Conservation (phyloP, 1,140 invertebrate species). For the Lutraria rhynchaena region DNA sequence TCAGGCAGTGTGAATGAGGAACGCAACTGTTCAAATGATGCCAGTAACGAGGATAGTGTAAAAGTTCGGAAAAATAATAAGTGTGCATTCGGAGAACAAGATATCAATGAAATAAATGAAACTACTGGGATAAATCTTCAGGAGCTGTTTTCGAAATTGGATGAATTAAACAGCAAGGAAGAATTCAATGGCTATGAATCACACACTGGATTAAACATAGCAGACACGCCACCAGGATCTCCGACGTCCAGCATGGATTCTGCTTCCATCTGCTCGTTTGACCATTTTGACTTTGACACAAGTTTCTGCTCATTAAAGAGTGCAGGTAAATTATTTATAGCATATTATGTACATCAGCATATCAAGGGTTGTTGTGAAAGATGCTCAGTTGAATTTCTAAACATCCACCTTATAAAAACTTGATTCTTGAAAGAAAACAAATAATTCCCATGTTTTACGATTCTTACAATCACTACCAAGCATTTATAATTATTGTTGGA, state of each 20-base stretch:
- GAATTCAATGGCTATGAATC: constrained; percentile 22
- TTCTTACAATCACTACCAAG: too few relatives aligned
- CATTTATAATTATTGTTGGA: too few relatives aligned
- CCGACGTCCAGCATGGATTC: constrained; percentile 43
- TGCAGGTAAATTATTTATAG: constrained; percentile 50
- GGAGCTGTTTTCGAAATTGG: constrained; percentile 52
- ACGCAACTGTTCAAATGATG: neutral
- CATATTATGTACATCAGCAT: too few relatives aligned
- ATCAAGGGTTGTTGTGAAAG: too few relatives aligned
- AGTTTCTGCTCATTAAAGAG: constrained; percentile 57
- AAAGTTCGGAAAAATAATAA: constrained; percentile 24
- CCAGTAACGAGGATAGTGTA: neutral
- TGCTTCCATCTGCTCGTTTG: constrained; percentile 48
- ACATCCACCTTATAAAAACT: too few relatives aligned
- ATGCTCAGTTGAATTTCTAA: too few relatives aligned
- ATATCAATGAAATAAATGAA: constrained; percentile 39
- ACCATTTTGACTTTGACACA: constrained; percentile 59
- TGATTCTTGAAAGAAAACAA: too few relatives aligned
- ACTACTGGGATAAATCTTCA: constrained; percentile 38
- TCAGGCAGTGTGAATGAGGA: constrained; percentile 8
- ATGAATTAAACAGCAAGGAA: constrained; percentile 35
- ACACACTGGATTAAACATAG: constrained; percentile 10
- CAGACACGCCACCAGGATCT: constrained; percentile 41
- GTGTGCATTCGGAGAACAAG: constrained; percentile 23
- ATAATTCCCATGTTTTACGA: too few relatives aligned